Base-by-base conservation (phyloP, 2,888 invertebrate species). In the Phragmatobia fuliginosa region DNA sequence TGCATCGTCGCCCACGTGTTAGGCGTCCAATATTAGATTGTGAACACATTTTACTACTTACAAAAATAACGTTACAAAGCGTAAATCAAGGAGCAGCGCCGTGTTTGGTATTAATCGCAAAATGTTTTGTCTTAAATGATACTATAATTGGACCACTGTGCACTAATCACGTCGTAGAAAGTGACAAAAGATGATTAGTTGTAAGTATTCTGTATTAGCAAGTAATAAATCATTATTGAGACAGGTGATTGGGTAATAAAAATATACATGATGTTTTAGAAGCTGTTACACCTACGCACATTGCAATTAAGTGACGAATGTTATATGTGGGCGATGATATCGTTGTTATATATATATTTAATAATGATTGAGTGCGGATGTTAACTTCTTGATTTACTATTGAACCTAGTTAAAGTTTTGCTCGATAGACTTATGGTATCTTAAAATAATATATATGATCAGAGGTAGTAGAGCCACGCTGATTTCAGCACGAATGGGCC, bases 1-100 rank as follows among this genome's bases (percentile, higher is more conserved):
- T 87, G 88, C 88, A 86, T 84, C 83, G 81, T 75, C 88, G 84
- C 87, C 87, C 84, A 87, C 88, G 77, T 62, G 71, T 77, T 81
- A 79, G 61, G 73, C 69, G 66, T 83, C 86, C 82, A 86, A 83
- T 85, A 87, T 86, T 86, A 88, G 86, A 81, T 71, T 70, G 68
- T 77, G 83, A 75, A 68, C 76, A 68, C 76, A 71, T 76, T 80
- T 82, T 85, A 86, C 82, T 83, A 83, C 77, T 73, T 62, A 79
- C 75, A 74, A 45, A 82, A 87, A 87, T 87, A 81, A 73, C 73
- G 36, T 56, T 67, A 81, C 79, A 81, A 77, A 79, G 76, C 82
- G 71, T 75, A 79, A 73, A 77, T 77, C 64, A 74, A 80, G 38
- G 52, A 41, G 31, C 58, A 14, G 58, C 68, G n/a, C 64, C 70